Conservation (phyloP, 1,140 invertebrate genomes). For the Drosophila sechellia region DNA sequence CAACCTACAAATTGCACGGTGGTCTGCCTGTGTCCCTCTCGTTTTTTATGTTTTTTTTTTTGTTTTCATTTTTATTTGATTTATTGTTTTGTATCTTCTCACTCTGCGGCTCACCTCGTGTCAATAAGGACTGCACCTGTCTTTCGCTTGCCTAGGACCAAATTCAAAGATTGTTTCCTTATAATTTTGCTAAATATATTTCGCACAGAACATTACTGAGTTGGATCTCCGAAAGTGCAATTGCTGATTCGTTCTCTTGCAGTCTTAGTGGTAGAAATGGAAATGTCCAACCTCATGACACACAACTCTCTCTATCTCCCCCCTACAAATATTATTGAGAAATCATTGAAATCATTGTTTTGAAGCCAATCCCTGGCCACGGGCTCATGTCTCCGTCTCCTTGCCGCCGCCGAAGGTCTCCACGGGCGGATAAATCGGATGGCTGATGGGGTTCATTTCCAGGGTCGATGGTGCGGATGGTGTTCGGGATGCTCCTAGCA, state of each 20-base stretch:
- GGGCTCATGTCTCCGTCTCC: slow-evolving; percentile 91
- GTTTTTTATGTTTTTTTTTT: not conserved
- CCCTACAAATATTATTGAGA: slow-evolving; percentile 79
- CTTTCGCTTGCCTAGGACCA: slow-evolving; percentile 19
- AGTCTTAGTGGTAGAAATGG: slow-evolving; percentile 43
- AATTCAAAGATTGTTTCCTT: slow-evolving; percentile 39
- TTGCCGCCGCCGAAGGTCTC: slow-evolving; percentile 89
- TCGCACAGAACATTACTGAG: slow-evolving; percentile 30
- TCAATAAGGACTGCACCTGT: slow-evolving; percentile 43
- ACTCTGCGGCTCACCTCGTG: slow-evolving; percentile 38
- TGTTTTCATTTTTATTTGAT: not conserved
- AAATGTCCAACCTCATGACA: slow-evolving; percentile 53
- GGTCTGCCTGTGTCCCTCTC: slow-evolving; percentile 61
- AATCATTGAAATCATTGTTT: slow-evolving; percentile 81
- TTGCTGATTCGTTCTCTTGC: slow-evolving; percentile 24
- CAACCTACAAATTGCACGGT: slow-evolving; percentile 80
- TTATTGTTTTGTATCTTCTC: slow-evolving; percentile 22
- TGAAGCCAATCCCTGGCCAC: slow-evolving; percentile 17
- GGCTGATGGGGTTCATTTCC: slow-evolving; percentile 91
- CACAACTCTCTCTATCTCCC: slow-evolving; percentile 41
- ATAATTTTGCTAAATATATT: slow-evolving; percentile 49
- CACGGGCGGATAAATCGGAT: slow-evolving; percentile 88
- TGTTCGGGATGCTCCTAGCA: slow-evolving; percentile 88
- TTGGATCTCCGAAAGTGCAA: slow-evolving; percentile 34
- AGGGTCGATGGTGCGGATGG: slow-evolving; percentile 93